Base-by-base conservation (phyloP, 1,140 invertebrate genomes). In the Campoletis sonorensis region DNA sequence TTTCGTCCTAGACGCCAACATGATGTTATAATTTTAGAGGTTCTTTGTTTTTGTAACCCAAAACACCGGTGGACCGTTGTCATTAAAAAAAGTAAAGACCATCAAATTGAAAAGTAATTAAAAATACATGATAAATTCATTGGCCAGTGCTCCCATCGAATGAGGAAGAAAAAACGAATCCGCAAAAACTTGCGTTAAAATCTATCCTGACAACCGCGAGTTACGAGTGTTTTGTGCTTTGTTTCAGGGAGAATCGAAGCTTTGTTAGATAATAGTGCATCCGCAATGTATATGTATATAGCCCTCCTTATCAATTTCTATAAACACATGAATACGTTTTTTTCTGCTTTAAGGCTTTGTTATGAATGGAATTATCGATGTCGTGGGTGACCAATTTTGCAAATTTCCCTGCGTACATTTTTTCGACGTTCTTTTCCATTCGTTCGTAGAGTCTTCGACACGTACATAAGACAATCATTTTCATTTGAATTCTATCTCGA, bases 221-320 rank as follows among this genome's bases (percentile, higher is more conserved):
- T 87, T 81, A 86, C 78, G 70, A 85, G 81, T 86, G 82, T 79
- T 79, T 85, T 86, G 80, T 72, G 79, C 45, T 61, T 79, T 81
- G 79, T 75, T 86, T 80, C 67, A 80, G 79, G 26, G 37, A 81
- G 21, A 73, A 79, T 80, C 68, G 45, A 72, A 83, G 58, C 72
- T 82, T 78, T 79, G 58, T 33, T 70, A 70, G 67, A 81, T 81
- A 79, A 51, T 45, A 81, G 70, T 81, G 84, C 83, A 83, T 75
- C 75, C 76, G 81, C 81, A 84, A 84, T 85, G 83, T 81, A 70
- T n/a, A 64, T 81, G 33, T n/a, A 64, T 26, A 64, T 27, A 26
- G 4, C n/a, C 11, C n/a, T 8, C 51, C 18, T 4, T 54, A n/a
- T 54, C 18, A n/a, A n/a, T 18, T n/a, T 54, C 40, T 1, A 45